These are phyloP conservation scores for Polia nebulosa DNA, from an alignment of 2,888 invertebrate genomes.

Conservation along the genomic window DNA sequence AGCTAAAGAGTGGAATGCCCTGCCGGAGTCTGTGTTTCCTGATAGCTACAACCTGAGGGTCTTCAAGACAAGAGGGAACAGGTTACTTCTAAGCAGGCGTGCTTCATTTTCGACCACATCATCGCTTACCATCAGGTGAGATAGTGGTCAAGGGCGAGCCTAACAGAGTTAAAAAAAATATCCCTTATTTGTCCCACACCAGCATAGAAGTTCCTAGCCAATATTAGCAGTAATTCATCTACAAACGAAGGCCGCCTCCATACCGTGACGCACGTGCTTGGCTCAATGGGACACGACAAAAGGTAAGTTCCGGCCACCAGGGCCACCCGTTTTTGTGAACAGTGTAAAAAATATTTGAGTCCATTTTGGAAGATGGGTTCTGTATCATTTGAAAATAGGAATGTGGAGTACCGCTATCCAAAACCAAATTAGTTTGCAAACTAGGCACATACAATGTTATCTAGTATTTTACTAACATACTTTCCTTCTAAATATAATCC, in stretches of 20 bases:
- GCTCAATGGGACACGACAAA: conserved; percentile 67
- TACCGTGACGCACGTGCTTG: conserved; percentile 73
- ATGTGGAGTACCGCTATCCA: not conserved
- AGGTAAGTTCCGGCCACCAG: conserved; percentile 71
- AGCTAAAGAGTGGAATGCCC: no score
- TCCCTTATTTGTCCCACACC: not conserved
- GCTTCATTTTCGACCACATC: no score
- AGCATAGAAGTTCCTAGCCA: conserved; percentile 27
- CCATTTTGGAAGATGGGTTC: conserved; percentile 48
- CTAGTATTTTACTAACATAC: not conserved
- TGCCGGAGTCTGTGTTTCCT: no score
- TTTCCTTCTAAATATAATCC: no score
- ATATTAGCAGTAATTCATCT: conserved; percentile 46
- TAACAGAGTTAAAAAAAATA: not conserved
- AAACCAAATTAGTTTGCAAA: not conserved
- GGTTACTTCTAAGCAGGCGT: no score
- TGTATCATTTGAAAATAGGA: conserved; percentile 10
- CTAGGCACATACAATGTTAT: not conserved
- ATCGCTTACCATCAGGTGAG: no score
- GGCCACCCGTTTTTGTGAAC: conserved; percentile 62
- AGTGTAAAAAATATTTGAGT: conserved; percentile 51
- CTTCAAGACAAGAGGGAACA: no score
- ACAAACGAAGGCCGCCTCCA: conserved; percentile 53
- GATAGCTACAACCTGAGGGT: no score
- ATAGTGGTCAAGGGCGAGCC: no score